These are phyloP conservation scores for Axinella damicornis DNA, from an alignment of 37 sponge, comb jelly and placozoan species.

Conservation along the genomic window DNA sequence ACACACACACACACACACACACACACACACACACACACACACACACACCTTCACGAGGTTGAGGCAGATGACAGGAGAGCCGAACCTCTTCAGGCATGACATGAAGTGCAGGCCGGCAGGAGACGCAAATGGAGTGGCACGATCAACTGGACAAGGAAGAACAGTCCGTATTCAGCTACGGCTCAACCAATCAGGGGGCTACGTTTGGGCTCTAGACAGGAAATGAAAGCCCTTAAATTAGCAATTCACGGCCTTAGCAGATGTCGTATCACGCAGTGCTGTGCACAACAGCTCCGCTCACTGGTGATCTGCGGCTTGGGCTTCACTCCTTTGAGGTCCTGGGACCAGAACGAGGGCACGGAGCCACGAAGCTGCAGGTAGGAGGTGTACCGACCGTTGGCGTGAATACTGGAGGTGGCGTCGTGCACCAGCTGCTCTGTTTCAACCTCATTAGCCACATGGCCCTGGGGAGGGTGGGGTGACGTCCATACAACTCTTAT, in stretches of 20 bases:
- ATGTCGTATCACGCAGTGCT: no score
- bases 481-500: no score
- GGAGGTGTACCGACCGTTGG: conserved; percentile 88
- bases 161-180: no score
- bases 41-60: conserved; percentile 93
- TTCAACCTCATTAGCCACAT: conserved; percentile 99
- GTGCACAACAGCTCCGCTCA: conserved; percentile 17
- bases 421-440: conserved; percentile 95
- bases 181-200: no score
- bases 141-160: conserved; percentile 63
- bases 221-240: no score
- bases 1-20: conserved; percentile 6
- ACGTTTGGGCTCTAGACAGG: no score
- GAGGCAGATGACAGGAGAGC: conserved; percentile 90
- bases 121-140: conserved; percentile 83
- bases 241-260: no score
- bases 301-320: conserved; percentile 73
- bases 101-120: conserved; percentile 90
- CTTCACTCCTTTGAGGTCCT: conserved; percentile 59
- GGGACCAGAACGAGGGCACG: conserved; percentile 97
- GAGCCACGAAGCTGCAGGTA: conserved; percentile 94
- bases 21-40: conserved; percentile 6
- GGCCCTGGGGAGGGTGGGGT: conserved; percentile 61
- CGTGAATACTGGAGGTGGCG: conserved; percentile 79
- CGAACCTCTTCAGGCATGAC: conserved; percentile 82